These are phyloP conservation scores for Amphimedon queenslandica DNA, from an alignment of 37 sponge, comb jelly and placozoan genomes.

Conservation along the genomic window DNA sequence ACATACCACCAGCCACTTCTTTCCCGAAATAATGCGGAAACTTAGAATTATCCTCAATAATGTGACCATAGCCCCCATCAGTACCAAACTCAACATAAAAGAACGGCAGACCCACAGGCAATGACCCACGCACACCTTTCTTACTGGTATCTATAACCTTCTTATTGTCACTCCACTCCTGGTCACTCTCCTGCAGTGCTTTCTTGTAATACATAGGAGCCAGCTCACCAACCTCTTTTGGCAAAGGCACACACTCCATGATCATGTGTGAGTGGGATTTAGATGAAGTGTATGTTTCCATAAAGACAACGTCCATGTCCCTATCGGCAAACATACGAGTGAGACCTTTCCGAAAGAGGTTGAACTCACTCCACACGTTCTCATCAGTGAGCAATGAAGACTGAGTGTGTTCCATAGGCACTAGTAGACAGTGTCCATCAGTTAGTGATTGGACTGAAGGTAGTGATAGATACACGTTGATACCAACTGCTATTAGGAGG, in stretches of 20 bases:
- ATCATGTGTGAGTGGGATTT: slow-evolving; percentile 65
- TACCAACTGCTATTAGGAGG: slow-evolving; percentile 75
- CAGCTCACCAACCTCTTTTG: slow-evolving; percentile 62
- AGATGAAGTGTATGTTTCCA: slow-evolving; percentile 53
- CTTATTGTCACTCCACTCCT: slow-evolving; percentile 92
- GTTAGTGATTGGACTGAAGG: slow-evolving; percentile 75
- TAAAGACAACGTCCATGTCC: slow-evolving; percentile 69
- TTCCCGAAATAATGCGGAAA: slow-evolving; percentile 91
- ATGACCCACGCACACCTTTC: slow-evolving; percentile 62
- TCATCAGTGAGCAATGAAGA: slow-evolving; percentile 74
- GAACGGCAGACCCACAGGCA: slow-evolving; percentile 84
- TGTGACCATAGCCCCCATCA: slow-evolving; percentile 88
- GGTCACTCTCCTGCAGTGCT: slow-evolving; percentile 89
- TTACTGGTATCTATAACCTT: slow-evolving; percentile 82
- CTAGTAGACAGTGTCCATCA: slow-evolving; percentile 73
- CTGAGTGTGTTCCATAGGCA: slow-evolving; percentile 64
- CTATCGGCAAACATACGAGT: slow-evolving; percentile 71
- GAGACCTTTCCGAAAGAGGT: slow-evolving; percentile 65
- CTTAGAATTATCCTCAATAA: slow-evolving; percentile 75
- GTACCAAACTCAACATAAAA: slow-evolving; percentile 89
- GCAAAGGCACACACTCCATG: slow-evolving; percentile 91
- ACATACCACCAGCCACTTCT: slow-evolving; percentile 84
- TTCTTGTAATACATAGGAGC: slow-evolving; percentile 96
- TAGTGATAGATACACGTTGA: slow-evolving; percentile 62
- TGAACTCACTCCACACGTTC: slow-evolving; percentile 82